Conservation (phyloP, 2,888 invertebrate genomes). For the Dioctria rufipes region DNA sequence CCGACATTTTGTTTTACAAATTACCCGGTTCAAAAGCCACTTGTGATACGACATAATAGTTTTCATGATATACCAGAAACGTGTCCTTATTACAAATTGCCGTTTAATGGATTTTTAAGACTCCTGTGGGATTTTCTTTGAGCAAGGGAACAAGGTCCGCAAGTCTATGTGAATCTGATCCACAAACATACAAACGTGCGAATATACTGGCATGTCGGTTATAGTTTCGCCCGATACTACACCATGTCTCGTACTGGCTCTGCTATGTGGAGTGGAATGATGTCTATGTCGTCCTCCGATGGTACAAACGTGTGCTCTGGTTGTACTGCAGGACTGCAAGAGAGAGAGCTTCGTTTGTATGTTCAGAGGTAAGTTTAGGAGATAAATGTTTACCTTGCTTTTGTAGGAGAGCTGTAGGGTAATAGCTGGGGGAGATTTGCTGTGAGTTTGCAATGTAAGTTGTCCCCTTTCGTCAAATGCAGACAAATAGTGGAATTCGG, state of each 20-base stretch:
- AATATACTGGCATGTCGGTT: conserved; percentile 13
- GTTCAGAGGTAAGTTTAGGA: conserved; percentile 34
- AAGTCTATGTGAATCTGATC: conserved; percentile 11
- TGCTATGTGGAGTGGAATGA: not conserved
- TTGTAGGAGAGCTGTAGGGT: conserved; percentile 20
- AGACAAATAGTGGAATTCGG: conserved; percentile 20
- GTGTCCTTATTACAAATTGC: conserved; percentile 60
- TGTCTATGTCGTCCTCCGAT: too few relatives aligned
- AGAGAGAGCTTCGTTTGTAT: not conserved
- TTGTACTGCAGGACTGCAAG: not conserved
- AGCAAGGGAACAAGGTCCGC: conserved; percentile 44
- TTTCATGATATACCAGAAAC: conserved; percentile 60
- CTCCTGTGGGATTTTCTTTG: conserved; percentile 56
- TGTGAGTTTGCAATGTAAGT: conserved; percentile 18
- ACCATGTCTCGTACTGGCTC: not conserved
- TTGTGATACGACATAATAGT: conserved; percentile 59
- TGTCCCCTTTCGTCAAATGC: conserved; percentile 39
- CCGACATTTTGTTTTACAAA: conserved; percentile 57
- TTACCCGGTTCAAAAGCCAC: conserved; percentile 59
- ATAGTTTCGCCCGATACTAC: conserved; percentile 16
- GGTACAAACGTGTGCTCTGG: too few relatives aligned
- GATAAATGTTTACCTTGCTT: conserved; percentile 44
- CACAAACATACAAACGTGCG: conserved; percentile 27
- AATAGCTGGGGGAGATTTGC: conserved; percentile 10
- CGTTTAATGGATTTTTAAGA: conserved; percentile 59